Percentiles rank a stretch among this genome's conserved stretches.
These are phyloP conservation scores for Oikopleura albicans DNA, from an alignment of 23 tunicate species.

Conservation along the genomic window DNA sequence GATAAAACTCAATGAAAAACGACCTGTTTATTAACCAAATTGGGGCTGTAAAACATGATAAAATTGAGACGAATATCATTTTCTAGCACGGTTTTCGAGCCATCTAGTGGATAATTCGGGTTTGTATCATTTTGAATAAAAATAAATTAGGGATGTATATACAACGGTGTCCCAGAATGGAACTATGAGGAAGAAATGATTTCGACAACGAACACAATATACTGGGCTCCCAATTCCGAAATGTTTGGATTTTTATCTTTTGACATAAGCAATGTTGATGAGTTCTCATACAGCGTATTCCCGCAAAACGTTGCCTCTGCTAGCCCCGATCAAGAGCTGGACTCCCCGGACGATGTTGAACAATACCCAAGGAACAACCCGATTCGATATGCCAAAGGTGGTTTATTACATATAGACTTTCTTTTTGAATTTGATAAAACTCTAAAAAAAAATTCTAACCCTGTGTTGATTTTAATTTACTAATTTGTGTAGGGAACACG, in stretches of 20 bases:
- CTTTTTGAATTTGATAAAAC: not conserved
- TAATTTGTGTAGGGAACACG: too few species aligned
- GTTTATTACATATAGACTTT: too few species aligned
- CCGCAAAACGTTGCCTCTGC: not conserved
- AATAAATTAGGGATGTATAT: conserved; percentile 31
- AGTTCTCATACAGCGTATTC: conserved; percentile 28
- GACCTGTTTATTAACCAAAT: too few species aligned
- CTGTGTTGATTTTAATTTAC: not conserved
- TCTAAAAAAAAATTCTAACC: not conserved
- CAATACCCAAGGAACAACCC: not conserved
- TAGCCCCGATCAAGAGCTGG: too few species aligned
- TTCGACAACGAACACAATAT: conserved; percentile 40
- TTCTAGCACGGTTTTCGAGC: too few species aligned
- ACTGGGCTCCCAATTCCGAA: conserved; percentile 48
- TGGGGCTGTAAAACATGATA: too few species aligned
- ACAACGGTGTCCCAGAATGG: conserved; percentile 86
- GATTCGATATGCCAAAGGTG: not conserved
- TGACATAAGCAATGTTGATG: conserved; percentile 36
- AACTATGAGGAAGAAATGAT: conserved; percentile 96
- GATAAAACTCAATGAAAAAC: too few species aligned
- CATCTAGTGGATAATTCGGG: too few species aligned
- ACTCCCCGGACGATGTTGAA: not conserved
- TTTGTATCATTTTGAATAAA: too few species aligned
- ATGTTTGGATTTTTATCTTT: conserved; percentile 32
- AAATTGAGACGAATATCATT: too few species aligned